These are phyloP conservation scores for Latrodectus geometricus DNA, from an alignment of 1,140 invertebrate genomes.

Conservation along the genomic window DNA sequence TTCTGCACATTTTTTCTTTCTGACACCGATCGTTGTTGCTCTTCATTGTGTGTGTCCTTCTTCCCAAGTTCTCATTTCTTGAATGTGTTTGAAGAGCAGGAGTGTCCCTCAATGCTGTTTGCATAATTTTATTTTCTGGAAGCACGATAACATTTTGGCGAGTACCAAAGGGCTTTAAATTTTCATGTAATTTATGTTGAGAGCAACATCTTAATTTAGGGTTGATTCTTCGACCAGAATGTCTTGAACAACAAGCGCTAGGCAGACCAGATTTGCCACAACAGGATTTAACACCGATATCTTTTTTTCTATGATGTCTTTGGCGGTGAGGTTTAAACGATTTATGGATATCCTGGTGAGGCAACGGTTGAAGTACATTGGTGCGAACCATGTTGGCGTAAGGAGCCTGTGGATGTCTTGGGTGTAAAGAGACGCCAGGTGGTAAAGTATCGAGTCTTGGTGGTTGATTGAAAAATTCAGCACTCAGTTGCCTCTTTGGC, in stretches of 20 bases:
- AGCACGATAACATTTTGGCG: neutral
- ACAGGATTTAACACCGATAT: neutral
- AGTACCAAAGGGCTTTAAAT: neutral
- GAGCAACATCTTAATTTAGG: neutral
- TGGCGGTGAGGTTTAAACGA: constrained; percentile 28
- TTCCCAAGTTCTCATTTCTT: neutral
- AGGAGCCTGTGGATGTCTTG: constrained; percentile 46
- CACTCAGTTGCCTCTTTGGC: neutral
- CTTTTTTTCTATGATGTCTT: constrained; percentile 32
- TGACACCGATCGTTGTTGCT: constrained; percentile 15
- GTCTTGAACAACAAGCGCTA: neutral
- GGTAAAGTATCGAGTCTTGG: neutral
- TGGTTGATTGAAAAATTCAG: neutral
- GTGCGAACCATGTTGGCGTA: constrained; percentile 36
- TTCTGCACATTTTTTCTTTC: constrained; percentile 49
- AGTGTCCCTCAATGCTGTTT: neutral
- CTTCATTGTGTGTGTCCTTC: neutral
- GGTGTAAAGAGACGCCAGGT: constrained; percentile 48
- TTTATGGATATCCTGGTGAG: neutral
- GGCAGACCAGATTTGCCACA: neutral
- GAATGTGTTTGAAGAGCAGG: neutral
- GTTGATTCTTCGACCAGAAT: neutral
- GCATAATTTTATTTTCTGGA: neutral
- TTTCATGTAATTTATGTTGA: neutral
- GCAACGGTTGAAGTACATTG: neutral